phyloP scores from a whole-genome alignment of 2,888 invertebrate genomes.

The Drosophila atroscutellata region DNA sequence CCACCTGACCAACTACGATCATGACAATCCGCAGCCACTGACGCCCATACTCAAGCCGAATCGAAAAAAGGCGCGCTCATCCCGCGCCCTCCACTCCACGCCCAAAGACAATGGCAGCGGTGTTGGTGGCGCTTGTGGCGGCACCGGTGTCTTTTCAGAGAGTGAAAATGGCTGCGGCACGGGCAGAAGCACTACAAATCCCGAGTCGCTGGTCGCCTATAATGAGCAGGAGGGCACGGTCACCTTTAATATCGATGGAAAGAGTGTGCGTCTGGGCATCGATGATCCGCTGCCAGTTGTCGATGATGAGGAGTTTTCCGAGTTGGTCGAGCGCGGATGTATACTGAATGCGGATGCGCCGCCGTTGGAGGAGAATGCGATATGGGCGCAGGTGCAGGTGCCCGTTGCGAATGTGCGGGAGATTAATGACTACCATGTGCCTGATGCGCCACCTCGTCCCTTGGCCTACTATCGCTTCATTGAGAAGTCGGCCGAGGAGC shows the following conservation, averaged over 20 bases:
- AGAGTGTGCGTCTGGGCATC: slow-evolving; percentile 88
- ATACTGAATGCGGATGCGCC: slow-evolving; percentile 82
- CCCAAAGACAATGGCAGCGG: slow-evolving; percentile 80
- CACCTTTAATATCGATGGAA: slow-evolving; percentile 94
- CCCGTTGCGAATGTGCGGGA: slow-evolving; percentile 90
- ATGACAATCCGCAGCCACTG: slow-evolving; percentile 90
- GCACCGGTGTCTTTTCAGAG: slow-evolving; percentile 28
- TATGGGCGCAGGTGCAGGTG: slow-evolving; percentile 86
- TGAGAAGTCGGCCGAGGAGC: slow-evolving; percentile 96
- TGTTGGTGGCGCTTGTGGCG: slow-evolving; percentile 55
- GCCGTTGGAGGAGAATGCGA: slow-evolving; percentile 81
- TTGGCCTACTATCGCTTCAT: slow-evolving; percentile 97
- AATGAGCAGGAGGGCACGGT: slow-evolving; percentile 94
- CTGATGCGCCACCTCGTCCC: slow-evolving; percentile 93
- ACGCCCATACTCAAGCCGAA: slow-evolving; percentile 88
- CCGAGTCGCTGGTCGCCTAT: slow-evolving; percentile 87
- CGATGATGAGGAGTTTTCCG: slow-evolving; percentile 88
- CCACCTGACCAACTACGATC: slow-evolving; percentile 93
- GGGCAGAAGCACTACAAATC: slow-evolving; percentile 64
- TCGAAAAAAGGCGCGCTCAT: slow-evolving; percentile 87
- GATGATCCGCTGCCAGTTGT: slow-evolving; percentile 89
- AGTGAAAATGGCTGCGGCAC: slow-evolving; percentile 54
- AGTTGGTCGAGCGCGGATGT: slow-evolving; percentile 81
- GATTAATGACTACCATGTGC: slow-evolving; percentile 91
- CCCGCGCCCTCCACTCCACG: slow-evolving; percentile 86